Evolutionary conservation across 2,113 vertebrate genomes (phyloP), one percentile per base, ranked within the genome.

Genomic region (Ciconia maguari): DNA sequence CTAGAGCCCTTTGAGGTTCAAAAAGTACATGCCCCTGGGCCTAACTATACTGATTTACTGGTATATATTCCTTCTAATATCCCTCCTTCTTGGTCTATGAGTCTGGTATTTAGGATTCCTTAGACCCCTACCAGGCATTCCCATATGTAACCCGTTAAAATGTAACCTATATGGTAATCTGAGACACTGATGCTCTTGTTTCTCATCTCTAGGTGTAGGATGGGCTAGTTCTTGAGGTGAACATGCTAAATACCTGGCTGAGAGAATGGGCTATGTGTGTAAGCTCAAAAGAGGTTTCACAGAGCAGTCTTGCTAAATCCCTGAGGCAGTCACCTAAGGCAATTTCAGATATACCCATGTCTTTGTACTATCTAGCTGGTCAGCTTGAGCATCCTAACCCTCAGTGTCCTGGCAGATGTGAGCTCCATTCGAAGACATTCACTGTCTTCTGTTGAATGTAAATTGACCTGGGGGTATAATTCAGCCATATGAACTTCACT

Each of bases 101-200:
- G 3, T 57, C n/a, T 44, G 49, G 10, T n/a, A 51, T 51, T 80
- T 42, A 64, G 58, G 64, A 60, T 51, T 69, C 58, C 22, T 93
- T 74, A 46, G 42, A 58, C 6, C 13, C 16, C 19, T 79, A 14
- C 9, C 18, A 66, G 49, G 16, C 11, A 41, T 70, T 72, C 8
- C 44, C 12, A 19, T 14, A 55, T 6, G 16, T 27, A 55, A 32
- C n/a, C 19, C 42, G 4, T 51, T 83, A 60, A 76, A 94, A 76
- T 0, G 2, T 49, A 64, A 30, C 3, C 32, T 69, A 1, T 30
- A 36, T 17, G 5, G 12, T 29, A 36, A 69, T 55, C 29, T 38
- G 44, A 81, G 24, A 38, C 7, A 10, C 22, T 26, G 32, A n/a
- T 42, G 18, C 4, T 41, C 8, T 30, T 71, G 9, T 46, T 94